Base-by-base conservation (phyloP, 2,113 vertebrate species). In the Brachyistius frenatus region DNA sequence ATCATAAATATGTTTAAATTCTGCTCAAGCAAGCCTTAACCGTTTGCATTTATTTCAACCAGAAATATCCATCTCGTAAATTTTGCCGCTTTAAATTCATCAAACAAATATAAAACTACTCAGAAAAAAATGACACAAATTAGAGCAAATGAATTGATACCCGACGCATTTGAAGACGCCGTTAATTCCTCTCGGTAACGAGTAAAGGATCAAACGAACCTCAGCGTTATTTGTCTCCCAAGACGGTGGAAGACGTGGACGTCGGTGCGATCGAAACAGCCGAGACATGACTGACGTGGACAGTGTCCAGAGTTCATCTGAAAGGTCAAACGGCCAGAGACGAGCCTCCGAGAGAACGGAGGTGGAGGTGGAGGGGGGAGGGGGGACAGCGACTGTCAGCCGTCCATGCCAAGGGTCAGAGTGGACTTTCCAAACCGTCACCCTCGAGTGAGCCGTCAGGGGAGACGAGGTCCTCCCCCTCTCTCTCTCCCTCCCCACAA, bases 351-450 rank as follows among this genome's bases (percentile, higher is more conserved):
- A 73, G 64, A 75, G 61, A 23, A 23, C 23, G 64, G 50, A 16
- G 44, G n/a, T 2, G 68, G 46, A 7, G 44, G 44, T 23, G 52
- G 52, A 5, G 52, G 52, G 53, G 7, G 31, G 52, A 23, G 53
- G 7, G 31, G 16, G 33, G n/a, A 39, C 32, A 13, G 4, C 2
- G 75, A 60, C 72, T 49, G 68, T 80, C 72, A 80, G 55, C 54
- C 31, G 23, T 54, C 33, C 32, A 71, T 46, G 23, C 83, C 79
- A 88, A 68, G 66, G 88, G 90, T 92, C 87, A 90, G 78, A 89
- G 73, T 78, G 80, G 76, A 83, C 79, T 77, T 90, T 89, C 82
- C 83, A 90, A 89, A 89, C 87, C 68, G 76, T 86, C 87, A 76
- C 76, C 76, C 83, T 87, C 6, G 71, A 88, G 73, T 89, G 81